Percentiles rank a stretch among this genome's conserved stretches.
phyloP scores from a whole-genome alignment of 2,113 vertebrate genomes.

The Phrynosoma blainvillii region DNA sequence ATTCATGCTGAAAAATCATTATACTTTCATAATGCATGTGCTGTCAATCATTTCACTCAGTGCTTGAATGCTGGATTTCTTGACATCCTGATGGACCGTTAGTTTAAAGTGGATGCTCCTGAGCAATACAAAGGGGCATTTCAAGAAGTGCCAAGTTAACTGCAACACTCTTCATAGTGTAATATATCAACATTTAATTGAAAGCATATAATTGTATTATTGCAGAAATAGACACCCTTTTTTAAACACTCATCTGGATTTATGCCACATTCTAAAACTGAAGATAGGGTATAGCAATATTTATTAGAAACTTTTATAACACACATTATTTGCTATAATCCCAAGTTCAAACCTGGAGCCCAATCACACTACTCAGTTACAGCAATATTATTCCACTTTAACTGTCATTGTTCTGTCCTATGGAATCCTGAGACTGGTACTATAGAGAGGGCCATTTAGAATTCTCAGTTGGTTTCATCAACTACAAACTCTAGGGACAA shows the following conservation, averaged over 20 bases:
- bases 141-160: background rate
- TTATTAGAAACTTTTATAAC: background rate
- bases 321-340: background rate
- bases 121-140: background rate
- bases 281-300: background rate
- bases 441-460: no score
- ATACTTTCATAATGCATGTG: background rate
- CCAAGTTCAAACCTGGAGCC: background rate
- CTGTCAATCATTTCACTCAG: background rate
- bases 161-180: background rate
- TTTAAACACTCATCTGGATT: background rate
- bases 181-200: constrained; percentile 4
- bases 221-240: background rate
- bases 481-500: no score
- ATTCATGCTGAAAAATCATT: background rate
- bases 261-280: background rate
- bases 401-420: no score
- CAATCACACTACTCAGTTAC: no score
- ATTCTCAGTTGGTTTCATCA: no score
- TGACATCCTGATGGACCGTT: background rate
- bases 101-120: background rate
- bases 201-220: background rate
- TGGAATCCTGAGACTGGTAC: no score
- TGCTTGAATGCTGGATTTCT: background rate
- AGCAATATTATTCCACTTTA: no score